phyloP scores from a whole-genome alignment of 2,888 invertebrate genomes.

The Cheilosia scutellata region DNA sequence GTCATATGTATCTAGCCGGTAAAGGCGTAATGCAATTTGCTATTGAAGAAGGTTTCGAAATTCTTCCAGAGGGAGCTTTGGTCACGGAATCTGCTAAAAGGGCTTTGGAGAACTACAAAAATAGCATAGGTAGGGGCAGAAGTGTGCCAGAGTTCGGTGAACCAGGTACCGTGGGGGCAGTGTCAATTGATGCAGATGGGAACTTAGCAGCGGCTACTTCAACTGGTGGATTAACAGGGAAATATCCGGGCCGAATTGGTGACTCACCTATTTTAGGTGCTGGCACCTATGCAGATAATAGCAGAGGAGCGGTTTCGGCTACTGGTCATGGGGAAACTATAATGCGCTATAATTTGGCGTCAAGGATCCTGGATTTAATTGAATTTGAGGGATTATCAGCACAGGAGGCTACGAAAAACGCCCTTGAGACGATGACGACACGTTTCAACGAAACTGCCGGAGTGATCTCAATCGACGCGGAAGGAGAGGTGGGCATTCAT shows the following conservation, averaged over 20 bases:
- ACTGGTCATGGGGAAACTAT: constrained; percentile 94
- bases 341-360: constrained; percentile 90
- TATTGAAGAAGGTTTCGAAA: constrained; percentile 85
- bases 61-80: constrained; percentile 87
- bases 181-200: constrained; percentile 87
- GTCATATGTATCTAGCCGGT: constrained; percentile 90
- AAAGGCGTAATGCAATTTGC: constrained; percentile 91
- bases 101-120: constrained; percentile 85
- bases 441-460: constrained; percentile 89
- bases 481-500: constrained; percentile 50
- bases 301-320: constrained; percentile 90
- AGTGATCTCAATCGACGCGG: constrained; percentile 88
- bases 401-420: constrained; percentile 86
- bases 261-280: constrained; percentile 90
- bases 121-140: constrained; percentile 33
- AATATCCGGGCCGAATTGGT: constrained; percentile 90
- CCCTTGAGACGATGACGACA: constrained; percentile 88
- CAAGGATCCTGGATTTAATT: constrained; percentile 88
- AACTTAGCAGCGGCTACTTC: constrained; percentile 92
- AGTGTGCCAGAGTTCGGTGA: constrained; percentile 82
- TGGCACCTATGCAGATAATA: constrained; percentile 91
- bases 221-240: constrained; percentile 93
- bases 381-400: constrained; percentile 86
- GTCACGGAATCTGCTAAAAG: constrained; percentile 87
- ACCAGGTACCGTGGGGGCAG: constrained; percentile 93